Evolutionary conservation across 1,140 invertebrate species (phyloP), one percentile per base, ranked within the genome.

Genomic region (Macrocentrus cingulum): DNA sequence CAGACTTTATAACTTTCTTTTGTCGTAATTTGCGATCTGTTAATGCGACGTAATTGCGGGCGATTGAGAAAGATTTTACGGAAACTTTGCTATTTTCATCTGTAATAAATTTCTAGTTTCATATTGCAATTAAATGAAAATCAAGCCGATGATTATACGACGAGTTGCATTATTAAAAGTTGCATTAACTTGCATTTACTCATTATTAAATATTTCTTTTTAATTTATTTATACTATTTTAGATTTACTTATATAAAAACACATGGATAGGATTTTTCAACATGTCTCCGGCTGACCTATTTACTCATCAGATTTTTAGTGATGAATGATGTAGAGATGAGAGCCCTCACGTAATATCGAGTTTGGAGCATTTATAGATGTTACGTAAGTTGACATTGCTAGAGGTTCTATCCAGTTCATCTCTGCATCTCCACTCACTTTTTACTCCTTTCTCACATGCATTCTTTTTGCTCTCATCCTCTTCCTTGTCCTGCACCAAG

Each of bases 331-430:
- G n/a, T 54, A 59, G 36, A 32, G 42, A 63, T 64, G 56, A 57
- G 46, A 29, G 25, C 9, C 25, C 4, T n/a, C 46, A 54, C 37
- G 42, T 48, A 45, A 63, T 66, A 71, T 67, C 66, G 65, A 63
- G 65, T 60, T 60, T 61, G 66, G 41, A 55, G 52, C 59, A 63
- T 29, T 20, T 32, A 37, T 46, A 22, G 56, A 45, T 55, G 67
- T 72, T 75, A 74, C 68, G 67, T 67, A 75, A 75, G 66, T 75
- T 74, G 70, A 73, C 72, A 75, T 73, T 75, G 71, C 66, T 66
- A 64, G 60, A 65, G 62, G 70, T 69, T 63, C 63, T 36, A 25
- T 36, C 15, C 15, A 20, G 3, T 36, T 36, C 15, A 41, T 41
- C 25, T 15, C 2, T 23, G 5, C 3, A 37, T 51, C 49, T 11